Conservation (phyloP, 2,797 vertebrate species). For the Pelobates cultripes region DNA sequence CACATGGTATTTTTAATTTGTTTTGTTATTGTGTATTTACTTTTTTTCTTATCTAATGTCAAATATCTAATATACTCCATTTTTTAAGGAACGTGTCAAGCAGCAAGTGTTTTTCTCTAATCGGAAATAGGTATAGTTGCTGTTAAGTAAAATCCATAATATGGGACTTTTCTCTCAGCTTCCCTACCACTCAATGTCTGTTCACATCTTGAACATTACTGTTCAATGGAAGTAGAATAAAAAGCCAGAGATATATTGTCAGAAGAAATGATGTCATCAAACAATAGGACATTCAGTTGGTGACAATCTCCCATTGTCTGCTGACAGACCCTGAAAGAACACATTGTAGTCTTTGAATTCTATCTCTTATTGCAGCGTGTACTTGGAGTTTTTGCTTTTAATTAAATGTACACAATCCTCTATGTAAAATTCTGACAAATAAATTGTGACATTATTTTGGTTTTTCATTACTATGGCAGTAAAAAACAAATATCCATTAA, state of each 20-base stretch:
- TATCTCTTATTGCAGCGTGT: conserved; percentile 21
- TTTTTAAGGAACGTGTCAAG: neutral
- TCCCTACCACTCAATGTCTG: conserved; percentile 2
- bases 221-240: conserved; percentile 37
- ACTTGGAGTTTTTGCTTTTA: conserved; percentile 1
- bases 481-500: too few species aligned
- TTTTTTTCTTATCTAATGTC: neutral
- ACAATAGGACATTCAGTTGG: conserved; percentile 48
- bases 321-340: conserved; percentile 45
- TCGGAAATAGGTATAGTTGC: neutral
- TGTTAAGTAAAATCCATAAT: neutral
- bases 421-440: neutral
- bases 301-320: conserved; percentile 44
- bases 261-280: conserved; percentile 49
- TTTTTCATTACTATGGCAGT: too few species aligned
- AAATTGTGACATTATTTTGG: neutral
- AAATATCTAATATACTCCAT: neutral
- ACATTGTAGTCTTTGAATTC: conserved; percentile 32
- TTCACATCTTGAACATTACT: conserved; percentile 23
- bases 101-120: conserved; percentile 8
- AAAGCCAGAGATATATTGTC: conserved; percentile 43
- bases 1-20: too few species aligned
- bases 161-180: neutral
- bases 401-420: conserved; percentile 33
- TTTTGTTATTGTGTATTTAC: neutral